Conservation (phyloP, 2,113 vertebrate genomes). For the Cyprinodon brontotheroides region DNA sequence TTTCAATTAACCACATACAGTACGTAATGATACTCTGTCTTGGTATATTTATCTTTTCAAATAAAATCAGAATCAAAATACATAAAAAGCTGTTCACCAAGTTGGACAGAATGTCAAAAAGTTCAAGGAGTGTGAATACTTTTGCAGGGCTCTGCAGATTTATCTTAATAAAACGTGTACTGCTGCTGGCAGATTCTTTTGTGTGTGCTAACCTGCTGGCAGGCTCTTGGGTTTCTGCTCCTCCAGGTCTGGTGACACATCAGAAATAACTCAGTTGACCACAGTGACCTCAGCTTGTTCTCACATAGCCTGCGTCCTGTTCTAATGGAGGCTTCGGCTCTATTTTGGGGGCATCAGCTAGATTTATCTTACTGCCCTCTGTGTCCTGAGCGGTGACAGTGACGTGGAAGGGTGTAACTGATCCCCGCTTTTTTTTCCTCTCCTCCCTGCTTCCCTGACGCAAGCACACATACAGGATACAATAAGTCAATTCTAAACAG, state of each 20-base stretch:
- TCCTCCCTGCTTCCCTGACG: conserved; percentile 49
- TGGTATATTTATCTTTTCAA: neutral
- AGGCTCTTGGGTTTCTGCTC: conserved; percentile 63
- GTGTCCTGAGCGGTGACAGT: conserved; percentile 68
- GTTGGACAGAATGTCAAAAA: neutral
- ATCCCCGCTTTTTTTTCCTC: conserved; percentile 38
- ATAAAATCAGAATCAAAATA: neutral
- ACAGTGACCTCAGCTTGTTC: conserved; percentile 73
- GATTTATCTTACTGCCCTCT: conserved; percentile 75
- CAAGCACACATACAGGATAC: conserved; percentile 43
- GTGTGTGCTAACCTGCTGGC: conserved; percentile 46
- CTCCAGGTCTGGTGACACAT: conserved; percentile 66
- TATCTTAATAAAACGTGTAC: neutral
- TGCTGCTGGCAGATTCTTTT: conserved; percentile 5
- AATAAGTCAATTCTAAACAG: conserved; percentile 33
- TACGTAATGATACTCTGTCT: neutral
- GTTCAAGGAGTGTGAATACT: neutral
- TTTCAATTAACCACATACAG: neutral
- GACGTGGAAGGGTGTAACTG: conserved; percentile 64
- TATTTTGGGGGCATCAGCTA: conserved; percentile 68
- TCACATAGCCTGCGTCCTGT: conserved; percentile 69
- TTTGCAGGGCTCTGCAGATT: neutral
- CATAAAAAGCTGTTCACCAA: neutral
- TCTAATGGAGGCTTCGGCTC: conserved; percentile 61
- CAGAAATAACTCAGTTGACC: conserved; percentile 78